Conservation (phyloP, 2,797 vertebrate genomes). For the Hydrolagus colliei region DNA sequence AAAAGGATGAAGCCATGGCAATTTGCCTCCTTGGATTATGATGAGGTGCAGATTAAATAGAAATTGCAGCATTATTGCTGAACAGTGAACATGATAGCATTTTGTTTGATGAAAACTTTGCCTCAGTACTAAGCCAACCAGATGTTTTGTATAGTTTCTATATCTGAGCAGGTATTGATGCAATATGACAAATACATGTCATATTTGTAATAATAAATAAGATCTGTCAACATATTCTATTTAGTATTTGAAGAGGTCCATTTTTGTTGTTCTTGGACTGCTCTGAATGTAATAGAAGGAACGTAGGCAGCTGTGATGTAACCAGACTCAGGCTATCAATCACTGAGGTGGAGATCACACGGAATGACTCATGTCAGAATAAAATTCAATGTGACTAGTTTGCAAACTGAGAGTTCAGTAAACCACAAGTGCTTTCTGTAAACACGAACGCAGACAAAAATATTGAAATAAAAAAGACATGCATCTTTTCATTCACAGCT, state of each 20-base stretch:
- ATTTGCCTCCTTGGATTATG: too few species aligned
- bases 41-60: background rate
- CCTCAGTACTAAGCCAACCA: too few species aligned
- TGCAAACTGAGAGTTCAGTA: background rate
- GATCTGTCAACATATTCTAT: background rate
- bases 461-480: background rate
- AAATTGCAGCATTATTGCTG: background rate
- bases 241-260: background rate
- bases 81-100: too few species aligned
- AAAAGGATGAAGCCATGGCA: background rate
- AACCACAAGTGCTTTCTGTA: background rate
- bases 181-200: background rate
- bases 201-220: constrained; percentile 3
- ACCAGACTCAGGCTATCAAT: constrained; percentile 24
- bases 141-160: background rate
- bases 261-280: constrained; percentile 1
- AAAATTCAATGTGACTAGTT: constrained; percentile 18
- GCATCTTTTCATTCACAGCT: background rate
- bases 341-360: constrained; percentile 29
- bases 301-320: constrained; percentile 23
- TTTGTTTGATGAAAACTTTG: background rate
- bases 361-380: constrained; percentile 26
- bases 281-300: background rate
- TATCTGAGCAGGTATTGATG: background rate
- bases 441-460: background rate